Conservation (phyloP, 2,113 vertebrate species). For the Sterna hirundo region DNA sequence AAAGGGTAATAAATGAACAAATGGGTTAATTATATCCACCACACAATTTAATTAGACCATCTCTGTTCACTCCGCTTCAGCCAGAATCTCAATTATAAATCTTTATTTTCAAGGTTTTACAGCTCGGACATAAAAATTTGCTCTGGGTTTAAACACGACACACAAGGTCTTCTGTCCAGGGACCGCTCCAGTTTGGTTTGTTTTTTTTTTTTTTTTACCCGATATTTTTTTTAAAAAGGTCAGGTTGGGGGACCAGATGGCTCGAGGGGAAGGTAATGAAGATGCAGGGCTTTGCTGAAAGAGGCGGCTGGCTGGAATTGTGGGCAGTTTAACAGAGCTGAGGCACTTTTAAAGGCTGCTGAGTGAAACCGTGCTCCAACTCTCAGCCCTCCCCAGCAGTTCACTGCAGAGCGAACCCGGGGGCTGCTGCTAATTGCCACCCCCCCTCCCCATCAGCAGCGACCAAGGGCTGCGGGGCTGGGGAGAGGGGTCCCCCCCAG, state of each 20-base stretch:
- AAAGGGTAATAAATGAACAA: conserved; percentile 72
- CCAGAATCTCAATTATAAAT: conserved; percentile 76
- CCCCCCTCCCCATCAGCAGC: neutral
- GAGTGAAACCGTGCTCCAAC: neutral
- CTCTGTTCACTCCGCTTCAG: conserved; percentile 67
- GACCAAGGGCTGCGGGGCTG: neutral
- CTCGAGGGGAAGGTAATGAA: conserved; percentile 38
- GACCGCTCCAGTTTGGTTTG: neutral
- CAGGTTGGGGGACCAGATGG: conserved; percentile 35
- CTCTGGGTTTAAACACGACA: conserved; percentile 38
- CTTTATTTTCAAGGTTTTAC: conserved; percentile 68
- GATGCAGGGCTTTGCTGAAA: conserved; percentile 2
- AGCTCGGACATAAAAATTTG: conserved; percentile 59
- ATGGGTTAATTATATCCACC: conserved; percentile 75
- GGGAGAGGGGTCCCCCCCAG: neutral
- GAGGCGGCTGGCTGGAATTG: neutral
- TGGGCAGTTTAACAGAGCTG: neutral
- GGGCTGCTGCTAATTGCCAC: neutral
- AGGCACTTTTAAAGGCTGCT: neutral
- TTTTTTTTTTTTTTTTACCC: neutral
- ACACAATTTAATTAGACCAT: conserved; percentile 77
- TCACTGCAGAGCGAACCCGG: fast-evolving
- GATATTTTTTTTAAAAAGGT: conserved; percentile 36
- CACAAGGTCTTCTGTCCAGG: conserved; percentile 1
- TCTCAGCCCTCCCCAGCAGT: neutral